Percentiles rank a stretch among this genome's conserved stretches.
These are phyloP conservation scores for Muschampia plurimacula DNA, from an alignment of 2,888 invertebrate genomes.

Conservation along the genomic window DNA sequence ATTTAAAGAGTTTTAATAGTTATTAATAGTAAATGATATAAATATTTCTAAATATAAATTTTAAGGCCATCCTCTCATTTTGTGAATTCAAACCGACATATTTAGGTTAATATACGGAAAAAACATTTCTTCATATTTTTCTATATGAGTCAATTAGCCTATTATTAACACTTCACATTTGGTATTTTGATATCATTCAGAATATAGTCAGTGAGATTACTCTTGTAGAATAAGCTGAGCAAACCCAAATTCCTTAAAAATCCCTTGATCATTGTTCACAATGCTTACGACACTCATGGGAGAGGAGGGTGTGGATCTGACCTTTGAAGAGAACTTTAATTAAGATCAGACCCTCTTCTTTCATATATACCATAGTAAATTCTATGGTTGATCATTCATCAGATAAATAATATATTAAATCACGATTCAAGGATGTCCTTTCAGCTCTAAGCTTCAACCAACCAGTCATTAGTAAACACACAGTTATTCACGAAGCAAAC, in stretches of 20 bases:
- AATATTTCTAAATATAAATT: too few species aligned
- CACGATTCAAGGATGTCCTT: slow-evolving; percentile 41
- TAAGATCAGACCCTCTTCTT: background rate
- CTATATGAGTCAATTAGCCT: too few species aligned
- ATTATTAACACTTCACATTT: background rate
- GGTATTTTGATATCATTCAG: slow-evolving; percentile 1
- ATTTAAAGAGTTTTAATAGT: too few species aligned
- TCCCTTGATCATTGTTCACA: background rate
- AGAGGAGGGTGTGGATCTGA: background rate
- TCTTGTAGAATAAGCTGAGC: background rate
- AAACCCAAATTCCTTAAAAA: background rate
- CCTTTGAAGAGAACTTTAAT: background rate
- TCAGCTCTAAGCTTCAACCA: slow-evolving; percentile 55
- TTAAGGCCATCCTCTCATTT: too few species aligned
- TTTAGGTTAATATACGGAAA: too few species aligned
- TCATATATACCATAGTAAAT: background rate
- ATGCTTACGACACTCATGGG: slow-evolving; percentile 4
- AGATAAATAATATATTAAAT: slow-evolving; percentile 14
- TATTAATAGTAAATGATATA: too few species aligned
- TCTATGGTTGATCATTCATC: slow-evolving; percentile 3
- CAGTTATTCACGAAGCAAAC: slow-evolving; percentile 27
- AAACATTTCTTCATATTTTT: too few species aligned
- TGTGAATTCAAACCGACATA: too few species aligned
- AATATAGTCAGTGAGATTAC: background rate
- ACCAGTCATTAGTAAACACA: slow-evolving; percentile 20